Conservation (phyloP, 2,113 vertebrate species). For the Colius striatus region DNA sequence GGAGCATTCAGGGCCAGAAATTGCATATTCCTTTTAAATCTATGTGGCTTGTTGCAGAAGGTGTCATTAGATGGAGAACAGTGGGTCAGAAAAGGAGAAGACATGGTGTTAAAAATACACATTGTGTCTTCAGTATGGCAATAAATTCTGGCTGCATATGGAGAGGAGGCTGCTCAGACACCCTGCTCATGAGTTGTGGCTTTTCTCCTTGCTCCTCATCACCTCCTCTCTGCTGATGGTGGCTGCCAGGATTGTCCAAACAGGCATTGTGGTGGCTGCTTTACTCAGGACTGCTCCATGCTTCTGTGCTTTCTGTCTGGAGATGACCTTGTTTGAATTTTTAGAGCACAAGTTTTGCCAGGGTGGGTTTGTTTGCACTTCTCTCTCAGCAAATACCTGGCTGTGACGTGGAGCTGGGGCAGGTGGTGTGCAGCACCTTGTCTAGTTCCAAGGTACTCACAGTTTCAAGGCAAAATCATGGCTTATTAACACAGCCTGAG, state of each 20-base stretch:
- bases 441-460: background rate
- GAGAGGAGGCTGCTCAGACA: background rate
- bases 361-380: background rate
- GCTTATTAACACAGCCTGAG: background rate
- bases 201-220: background rate
- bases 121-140: background rate
- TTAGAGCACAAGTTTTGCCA: accelerated
- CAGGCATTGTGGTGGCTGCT: background rate
- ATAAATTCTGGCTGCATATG: background rate
- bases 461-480: background rate
- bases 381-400: background rate
- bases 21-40: background rate
- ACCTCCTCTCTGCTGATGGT: background rate
- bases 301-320: background rate
- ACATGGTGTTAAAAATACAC: background rate
- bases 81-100: background rate
- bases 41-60: background rate
- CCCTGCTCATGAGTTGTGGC: background rate
- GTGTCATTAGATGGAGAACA: background rate
- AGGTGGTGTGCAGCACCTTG: background rate
- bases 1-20: background rate
- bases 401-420: background rate
- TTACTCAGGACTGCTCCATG: background rate
- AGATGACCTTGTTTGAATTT: background rate
- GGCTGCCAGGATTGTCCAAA: background rate